phyloP scores from a whole-genome alignment of 2,888 invertebrate species.

The Artemia sinica region DNA sequence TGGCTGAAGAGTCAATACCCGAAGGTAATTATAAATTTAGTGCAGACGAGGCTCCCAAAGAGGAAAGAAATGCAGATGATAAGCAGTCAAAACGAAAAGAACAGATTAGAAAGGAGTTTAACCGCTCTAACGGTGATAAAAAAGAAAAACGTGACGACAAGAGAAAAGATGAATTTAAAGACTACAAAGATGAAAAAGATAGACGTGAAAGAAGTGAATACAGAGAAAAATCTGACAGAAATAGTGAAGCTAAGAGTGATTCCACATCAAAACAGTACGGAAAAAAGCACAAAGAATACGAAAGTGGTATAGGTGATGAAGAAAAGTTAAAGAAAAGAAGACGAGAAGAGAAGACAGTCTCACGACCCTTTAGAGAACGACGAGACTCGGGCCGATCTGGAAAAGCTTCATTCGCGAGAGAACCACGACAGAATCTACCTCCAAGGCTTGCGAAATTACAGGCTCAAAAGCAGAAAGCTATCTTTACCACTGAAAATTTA shows the following conservation, averaged over 20 bases:
- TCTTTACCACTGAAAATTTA: background rate
- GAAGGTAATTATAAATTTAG: no score
- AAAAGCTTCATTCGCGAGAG: slow-evolving; percentile 18
- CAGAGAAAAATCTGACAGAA: slow-evolving; percentile 35
- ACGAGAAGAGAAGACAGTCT: slow-evolving; percentile 1
- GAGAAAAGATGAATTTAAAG: background rate
- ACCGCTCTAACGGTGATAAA: background rate
- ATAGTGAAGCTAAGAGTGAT: slow-evolving; percentile 24
- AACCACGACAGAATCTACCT: slow-evolving; percentile 49
- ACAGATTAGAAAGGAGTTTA: slow-evolving; percentile 2
- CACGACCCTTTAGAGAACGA: slow-evolving; percentile 14
- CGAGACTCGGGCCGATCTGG: slow-evolving; percentile 9
- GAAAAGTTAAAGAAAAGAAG: slow-evolving; percentile 15
- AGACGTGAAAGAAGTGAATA: slow-evolving; percentile 31
- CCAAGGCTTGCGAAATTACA: slow-evolving; percentile 68
- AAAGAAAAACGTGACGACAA: background rate
- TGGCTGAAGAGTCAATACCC: background rate
- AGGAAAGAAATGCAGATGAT: background rate
- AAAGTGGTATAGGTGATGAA: slow-evolving; percentile 15
- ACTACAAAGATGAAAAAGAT: slow-evolving; percentile 19
- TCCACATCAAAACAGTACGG: background rate
- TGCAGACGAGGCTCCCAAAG: background rate
- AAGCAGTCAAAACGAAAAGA: slow-evolving; percentile 16
- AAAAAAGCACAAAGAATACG: slow-evolving; percentile 21
- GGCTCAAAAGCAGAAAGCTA: slow-evolving; percentile 29